Evolutionary conservation across 2,888 invertebrate species (phyloP).

Genomic region (Melanophora roralis): DNA sequence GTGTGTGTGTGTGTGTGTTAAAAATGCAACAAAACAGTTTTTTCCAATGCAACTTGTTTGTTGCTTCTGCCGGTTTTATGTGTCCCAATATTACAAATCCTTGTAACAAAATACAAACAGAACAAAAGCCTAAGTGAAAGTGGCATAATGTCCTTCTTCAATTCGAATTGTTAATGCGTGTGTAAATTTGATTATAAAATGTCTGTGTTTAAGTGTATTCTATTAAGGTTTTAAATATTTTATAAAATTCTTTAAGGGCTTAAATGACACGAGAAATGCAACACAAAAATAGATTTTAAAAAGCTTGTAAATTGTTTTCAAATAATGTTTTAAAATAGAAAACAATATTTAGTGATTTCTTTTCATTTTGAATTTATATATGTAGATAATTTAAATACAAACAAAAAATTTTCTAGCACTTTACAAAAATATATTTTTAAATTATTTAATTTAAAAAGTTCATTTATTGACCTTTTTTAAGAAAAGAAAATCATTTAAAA

Average conservation of each 20-base stretch:
- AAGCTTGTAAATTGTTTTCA: conserved; percentile 56
- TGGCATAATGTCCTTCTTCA: background rate
- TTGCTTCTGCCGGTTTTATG: conserved; percentile 24
- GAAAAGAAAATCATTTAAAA: too few relatives aligned
- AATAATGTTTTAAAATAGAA: conserved; percentile 46
- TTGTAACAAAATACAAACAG: background rate
- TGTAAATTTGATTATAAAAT: conserved; percentile 11
- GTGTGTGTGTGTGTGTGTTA: background rate
- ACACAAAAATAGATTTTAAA: too few relatives aligned
- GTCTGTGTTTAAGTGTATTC: background rate
- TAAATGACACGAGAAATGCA: too few relatives aligned
- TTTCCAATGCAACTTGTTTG: conserved; percentile 29
- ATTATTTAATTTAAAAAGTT: too few relatives aligned
- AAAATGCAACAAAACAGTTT: conserved; percentile 41
- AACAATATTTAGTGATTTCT: background rate
- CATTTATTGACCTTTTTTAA: too few relatives aligned
- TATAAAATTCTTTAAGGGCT: background rate
- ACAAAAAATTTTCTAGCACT: too few relatives aligned
- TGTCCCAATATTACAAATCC: background rate
- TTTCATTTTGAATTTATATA: too few relatives aligned
- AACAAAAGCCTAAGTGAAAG: conserved; percentile 40
- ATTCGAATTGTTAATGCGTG: background rate
- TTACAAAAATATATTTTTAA: too few relatives aligned
- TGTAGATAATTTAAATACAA: too few relatives aligned
- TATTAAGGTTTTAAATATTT: conserved; percentile 35